A percentile compares a stretch with the other conserved stretches of the same genome.
These are phyloP conservation scores for Nebria salina DNA, from an alignment of 2,888 invertebrate species.

Conservation along the genomic window DNA sequence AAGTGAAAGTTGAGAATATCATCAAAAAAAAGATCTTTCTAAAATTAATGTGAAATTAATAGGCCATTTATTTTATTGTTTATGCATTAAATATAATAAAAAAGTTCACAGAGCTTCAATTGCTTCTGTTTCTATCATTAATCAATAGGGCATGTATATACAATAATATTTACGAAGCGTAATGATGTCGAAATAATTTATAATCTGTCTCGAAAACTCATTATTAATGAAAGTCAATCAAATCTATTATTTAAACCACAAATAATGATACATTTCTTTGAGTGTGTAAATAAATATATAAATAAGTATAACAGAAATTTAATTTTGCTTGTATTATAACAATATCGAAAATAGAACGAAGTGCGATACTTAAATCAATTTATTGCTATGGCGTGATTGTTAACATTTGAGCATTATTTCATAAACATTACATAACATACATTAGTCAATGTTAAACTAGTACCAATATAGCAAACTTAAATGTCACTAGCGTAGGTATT, in stretches of 20 bases:
- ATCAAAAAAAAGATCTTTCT: background rate
- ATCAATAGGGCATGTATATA: background rate
- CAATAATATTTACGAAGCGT: background rate
- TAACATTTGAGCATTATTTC: background rate
- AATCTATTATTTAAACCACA: background rate
- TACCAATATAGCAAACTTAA: background rate
- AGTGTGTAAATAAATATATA: background rate
- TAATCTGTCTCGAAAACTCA: background rate
- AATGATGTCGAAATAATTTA: background rate
- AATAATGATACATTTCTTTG: background rate
- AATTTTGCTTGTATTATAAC: no score
- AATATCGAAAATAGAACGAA: no score
- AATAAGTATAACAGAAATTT: no score
- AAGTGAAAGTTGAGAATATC: no score
- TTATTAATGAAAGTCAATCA: background rate
- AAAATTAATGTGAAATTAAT: background rate
- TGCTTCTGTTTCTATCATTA: background rate
- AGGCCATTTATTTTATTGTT: background rate
- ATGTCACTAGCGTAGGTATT: background rate
- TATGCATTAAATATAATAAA: background rate
- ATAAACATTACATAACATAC: background rate
- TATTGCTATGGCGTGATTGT: background rate
- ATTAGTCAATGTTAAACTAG: background rate
- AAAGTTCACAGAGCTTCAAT: background rate
- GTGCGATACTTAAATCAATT: background rate